Evolutionary conservation across 2,888 invertebrate species (phyloP), one percentile per base, ranked within the genome.

Genomic region (Stenoptilia bipunctidactyla): DNA sequence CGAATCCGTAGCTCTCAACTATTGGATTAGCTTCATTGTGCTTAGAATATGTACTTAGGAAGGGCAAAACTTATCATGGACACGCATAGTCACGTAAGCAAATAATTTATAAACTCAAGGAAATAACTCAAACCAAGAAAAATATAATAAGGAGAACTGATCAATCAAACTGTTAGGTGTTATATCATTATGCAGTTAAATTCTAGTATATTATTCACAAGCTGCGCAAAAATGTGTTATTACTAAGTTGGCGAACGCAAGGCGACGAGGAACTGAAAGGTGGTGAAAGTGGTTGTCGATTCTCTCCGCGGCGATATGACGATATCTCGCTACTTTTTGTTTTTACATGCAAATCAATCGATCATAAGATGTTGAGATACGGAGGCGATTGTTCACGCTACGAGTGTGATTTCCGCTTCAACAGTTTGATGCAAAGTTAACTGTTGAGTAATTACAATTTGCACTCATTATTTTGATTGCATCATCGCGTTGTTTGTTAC

Each of bases 291-390:
- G 20, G 20, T 30, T 58, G 62, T 54, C 58, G 63, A 66, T 68
- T 65, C 65, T 61, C 58, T 56, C 46, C 48, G 48, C 50, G 44
- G 40, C 69, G 68, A 72, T 65, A 61, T 66, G 59, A 44, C 58
- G 70, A 66, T 73, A 67, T 64, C 50, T 58, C 52, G 57, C 53
- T 58, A 66, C 64, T 66, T 62, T 68, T 66, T 58, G 55, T 55
- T 63, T 61, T 55, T 62, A 61, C 62, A 58, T 59, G 50, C 55
- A 42, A 60, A 50, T 63, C 67, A 65, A 68, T 68, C 62, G 34
- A 34, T 34, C 13, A 14, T 9, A 10, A 30, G 30, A 30, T 12
- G n/a, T 30, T n/a, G n/a, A n/a, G n/a, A n/a, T n/a, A 9, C 27
- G 9, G 5, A n/a, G 30, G 30, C 30, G 13, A 30, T 30, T 20